Conservation (phyloP, 2,888 invertebrate genomes). For the Chrysomela aeneicollis region DNA sequence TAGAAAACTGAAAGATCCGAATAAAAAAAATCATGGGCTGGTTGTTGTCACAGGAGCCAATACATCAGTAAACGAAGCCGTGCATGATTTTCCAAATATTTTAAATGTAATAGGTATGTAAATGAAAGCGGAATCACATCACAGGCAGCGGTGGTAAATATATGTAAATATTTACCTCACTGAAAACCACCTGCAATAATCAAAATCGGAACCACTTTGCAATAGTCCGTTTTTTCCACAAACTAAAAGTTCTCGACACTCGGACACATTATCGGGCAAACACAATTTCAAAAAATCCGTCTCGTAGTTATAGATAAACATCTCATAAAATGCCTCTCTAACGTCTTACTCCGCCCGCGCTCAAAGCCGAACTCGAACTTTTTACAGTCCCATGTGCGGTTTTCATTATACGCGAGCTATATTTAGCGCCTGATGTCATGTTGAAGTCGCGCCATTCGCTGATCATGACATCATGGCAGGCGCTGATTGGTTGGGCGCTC, state of each 20-base stretch:
- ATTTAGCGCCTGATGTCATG: slow-evolving; percentile 59
- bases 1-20: not conserved
- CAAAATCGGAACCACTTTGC: slow-evolving; percentile 52
- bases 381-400: slow-evolving; percentile 55
- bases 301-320: slow-evolving; percentile 57
- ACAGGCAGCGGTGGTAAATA: slow-evolving; percentile 42
- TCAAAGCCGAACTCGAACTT: slow-evolving; percentile 59
- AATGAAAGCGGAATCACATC: slow-evolving; percentile 13
- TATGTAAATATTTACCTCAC: slow-evolving; percentile 57
- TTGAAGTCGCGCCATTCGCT: slow-evolving; percentile 47
- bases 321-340: slow-evolving; percentile 54
- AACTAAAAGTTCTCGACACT: slow-evolving; percentile 53
- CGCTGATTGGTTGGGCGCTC: slow-evolving; percentile 50
- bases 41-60: not conserved
- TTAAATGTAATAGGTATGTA: no score
- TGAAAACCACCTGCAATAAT: slow-evolving; percentile 58
- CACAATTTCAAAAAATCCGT: slow-evolving; percentile 52
- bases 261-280: slow-evolving; percentile 52
- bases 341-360: slow-evolving; percentile 52
- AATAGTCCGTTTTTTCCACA: slow-evolving; percentile 49
- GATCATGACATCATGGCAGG: slow-evolving; percentile 51
- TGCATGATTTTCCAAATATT: slow-evolving; percentile 11
- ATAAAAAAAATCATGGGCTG: not conserved
- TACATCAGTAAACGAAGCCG: slow-evolving; percentile 9
- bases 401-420: slow-evolving; percentile 57